Evolutionary conservation across 2,888 invertebrate species (phyloP).

Genomic region (Lithophane ornitopus): DNA sequence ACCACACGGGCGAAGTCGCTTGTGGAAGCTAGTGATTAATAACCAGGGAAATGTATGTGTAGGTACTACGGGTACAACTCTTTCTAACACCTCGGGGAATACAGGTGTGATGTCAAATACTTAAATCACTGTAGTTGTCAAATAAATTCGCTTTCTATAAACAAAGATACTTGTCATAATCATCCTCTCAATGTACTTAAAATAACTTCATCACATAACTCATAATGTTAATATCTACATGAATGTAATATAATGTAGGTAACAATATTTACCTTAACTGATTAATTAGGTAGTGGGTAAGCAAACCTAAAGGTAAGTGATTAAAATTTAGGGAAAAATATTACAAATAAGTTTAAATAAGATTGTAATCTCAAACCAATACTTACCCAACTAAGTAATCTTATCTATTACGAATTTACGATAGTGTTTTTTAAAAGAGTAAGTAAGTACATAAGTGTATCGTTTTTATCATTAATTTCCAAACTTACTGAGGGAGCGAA

Average conservation of each 20-base stretch:
- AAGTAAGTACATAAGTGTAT: background rate
- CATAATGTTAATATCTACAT: background rate
- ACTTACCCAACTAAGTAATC: too few species aligned
- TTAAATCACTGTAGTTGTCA: background rate
- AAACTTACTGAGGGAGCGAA: too few species aligned
- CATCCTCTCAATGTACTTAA: too few species aligned
- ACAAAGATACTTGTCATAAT: background rate
- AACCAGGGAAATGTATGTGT: background rate
- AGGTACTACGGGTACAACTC: background rate
- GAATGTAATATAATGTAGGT: background rate
- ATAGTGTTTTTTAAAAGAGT: background rate
- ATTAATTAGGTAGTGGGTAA: too few species aligned
- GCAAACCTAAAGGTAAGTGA: background rate
- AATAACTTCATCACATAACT: background rate
- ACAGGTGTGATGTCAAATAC: background rate
- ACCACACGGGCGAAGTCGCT: too few species aligned
- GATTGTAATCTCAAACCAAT: background rate
- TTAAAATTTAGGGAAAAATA: background rate
- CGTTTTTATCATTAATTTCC: background rate
- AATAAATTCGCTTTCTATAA: background rate
- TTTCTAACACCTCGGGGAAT: background rate
- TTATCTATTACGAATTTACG: background rate
- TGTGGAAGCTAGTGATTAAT: too few species aligned
- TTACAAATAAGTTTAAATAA: background rate
- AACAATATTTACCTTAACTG: constrained; percentile 18